Conservation (phyloP, 2,888 invertebrate genomes). For the Caenorhabditis angaria region DNA sequence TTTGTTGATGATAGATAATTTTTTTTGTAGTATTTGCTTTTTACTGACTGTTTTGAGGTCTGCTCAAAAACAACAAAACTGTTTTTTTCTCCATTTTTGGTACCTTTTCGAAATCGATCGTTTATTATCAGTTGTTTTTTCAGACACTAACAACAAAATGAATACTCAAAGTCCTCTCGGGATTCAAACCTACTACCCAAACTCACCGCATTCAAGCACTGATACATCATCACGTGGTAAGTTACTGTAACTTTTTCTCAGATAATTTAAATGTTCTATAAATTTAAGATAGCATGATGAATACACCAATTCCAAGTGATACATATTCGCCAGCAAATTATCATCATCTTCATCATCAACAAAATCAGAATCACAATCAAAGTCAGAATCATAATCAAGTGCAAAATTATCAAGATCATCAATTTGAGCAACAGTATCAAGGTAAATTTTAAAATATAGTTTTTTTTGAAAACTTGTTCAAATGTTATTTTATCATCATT, state of each 20-base stretch:
- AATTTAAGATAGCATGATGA: constrained; percentile 31
- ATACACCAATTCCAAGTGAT: constrained; percentile 17
- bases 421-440: background rate
- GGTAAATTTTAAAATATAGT: background rate
- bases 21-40: constrained; percentile 1
- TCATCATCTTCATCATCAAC: background rate
- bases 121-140: background rate
- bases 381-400: background rate
- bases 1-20: background rate
- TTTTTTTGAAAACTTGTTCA: constrained; percentile 2
- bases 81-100: background rate
- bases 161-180: background rate
- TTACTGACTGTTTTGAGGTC: background rate
- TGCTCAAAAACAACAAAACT: background rate
- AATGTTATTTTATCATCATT: constrained; percentile 2
- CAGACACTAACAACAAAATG: background rate
- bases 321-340: constrained; percentile 10
- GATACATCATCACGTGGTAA: background rate
- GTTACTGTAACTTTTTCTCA: background rate
- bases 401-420: background rate
- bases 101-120: background rate
- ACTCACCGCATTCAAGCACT: background rate
- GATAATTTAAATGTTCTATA: background rate
- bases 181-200: background rate
- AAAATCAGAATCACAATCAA: background rate